A percentile compares a stretch with the other conserved stretches of the same genome.
These are phyloP conservation scores for Octodon degus DNA, from an alignment of 2,113 vertebrate genomes.

Conservation along the genomic window DNA sequence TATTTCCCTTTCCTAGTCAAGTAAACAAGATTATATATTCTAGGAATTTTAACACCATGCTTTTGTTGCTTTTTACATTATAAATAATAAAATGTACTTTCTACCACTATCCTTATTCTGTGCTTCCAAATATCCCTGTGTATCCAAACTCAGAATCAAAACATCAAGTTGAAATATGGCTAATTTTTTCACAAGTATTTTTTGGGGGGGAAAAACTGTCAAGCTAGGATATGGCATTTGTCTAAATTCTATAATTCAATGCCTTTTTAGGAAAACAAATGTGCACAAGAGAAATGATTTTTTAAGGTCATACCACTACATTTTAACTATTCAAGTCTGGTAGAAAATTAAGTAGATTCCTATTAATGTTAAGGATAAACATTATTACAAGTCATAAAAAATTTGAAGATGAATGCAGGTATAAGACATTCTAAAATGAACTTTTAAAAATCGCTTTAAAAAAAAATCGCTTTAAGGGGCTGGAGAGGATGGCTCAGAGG, in stretches of 20 bases:
- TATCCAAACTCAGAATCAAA: neutral
- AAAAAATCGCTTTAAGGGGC: no score
- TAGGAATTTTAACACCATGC: neutral
- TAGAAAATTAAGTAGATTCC: neutral
- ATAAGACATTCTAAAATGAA: neutral
- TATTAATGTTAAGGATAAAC: neutral
- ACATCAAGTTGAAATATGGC: neutral
- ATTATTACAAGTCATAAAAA: neutral
- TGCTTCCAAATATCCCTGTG: neutral
- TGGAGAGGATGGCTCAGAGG: no score
- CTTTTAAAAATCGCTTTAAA: neutral
- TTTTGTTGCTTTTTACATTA: neutral
- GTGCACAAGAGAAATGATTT: neutral
- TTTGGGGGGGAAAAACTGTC: neutral
- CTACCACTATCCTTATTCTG: neutral
- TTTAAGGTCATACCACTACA: neutral
- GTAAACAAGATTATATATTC: neutral
- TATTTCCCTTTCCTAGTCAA: neutral
- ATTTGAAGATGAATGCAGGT: neutral
- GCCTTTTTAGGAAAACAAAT: neutral
- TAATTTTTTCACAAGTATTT: neutral
- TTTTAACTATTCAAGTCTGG: neutral
- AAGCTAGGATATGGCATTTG: neutral
- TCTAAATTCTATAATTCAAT: neutral
- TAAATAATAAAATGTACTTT: constrained; percentile 14